Conservation (phyloP, 1,140 invertebrate genomes). For the Ceratosolen solmsi region DNA sequence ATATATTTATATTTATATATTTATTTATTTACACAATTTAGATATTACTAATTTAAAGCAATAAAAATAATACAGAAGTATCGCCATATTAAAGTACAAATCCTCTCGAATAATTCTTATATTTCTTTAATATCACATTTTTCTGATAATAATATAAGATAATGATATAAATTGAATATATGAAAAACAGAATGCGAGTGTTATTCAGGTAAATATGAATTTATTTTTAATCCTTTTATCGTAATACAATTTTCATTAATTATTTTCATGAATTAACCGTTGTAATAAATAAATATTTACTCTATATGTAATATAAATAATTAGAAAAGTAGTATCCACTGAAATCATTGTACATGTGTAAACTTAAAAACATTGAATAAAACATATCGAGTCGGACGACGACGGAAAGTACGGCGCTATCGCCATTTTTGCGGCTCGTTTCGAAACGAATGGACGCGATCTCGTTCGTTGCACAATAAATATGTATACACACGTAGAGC, state of each 20-base stretch:
- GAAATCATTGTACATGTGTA: neutral
- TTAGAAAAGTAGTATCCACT: neutral
- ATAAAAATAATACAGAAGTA: no score
- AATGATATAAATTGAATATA: no score
- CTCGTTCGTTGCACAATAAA: slow-evolving; percentile 31
- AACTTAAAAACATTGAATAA: neutral
- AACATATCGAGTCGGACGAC: neutral
- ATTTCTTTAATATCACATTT: no score
- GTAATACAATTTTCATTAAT: neutral
- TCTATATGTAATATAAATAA: neutral
- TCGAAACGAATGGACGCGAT: slow-evolving; percentile 22
- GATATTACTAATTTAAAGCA: no score
- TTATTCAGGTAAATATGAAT: no score
- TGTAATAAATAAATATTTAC: neutral
- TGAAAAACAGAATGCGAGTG: no score
- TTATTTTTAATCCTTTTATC: neutral
- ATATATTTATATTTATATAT: no score
- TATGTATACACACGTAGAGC: slow-evolving; percentile 50
- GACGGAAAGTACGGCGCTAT: neutral
- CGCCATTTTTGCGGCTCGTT: slow-evolving; percentile 51
- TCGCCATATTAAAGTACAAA: no score
- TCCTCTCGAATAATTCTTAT: no score
- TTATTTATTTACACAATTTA: no score
- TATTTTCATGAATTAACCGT: neutral
- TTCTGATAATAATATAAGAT: no score